phyloP scores from a whole-genome alignment of 2,888 invertebrate genomes.

The Zonitis immaculata region DNA sequence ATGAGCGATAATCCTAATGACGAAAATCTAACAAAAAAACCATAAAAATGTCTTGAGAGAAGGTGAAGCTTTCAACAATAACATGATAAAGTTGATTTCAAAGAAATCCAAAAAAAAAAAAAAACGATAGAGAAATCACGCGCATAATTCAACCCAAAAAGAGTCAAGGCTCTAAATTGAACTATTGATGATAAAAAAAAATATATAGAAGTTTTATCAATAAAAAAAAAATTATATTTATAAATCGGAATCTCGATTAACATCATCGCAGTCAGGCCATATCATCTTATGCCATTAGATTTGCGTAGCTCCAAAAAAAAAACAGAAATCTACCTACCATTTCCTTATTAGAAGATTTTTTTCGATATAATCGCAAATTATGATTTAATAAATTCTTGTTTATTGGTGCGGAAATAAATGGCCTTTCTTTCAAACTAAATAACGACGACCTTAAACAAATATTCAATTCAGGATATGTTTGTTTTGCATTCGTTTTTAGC shows the following conservation, averaged over 20 bases:
- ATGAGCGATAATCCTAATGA: too few species aligned
- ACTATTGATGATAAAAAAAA: not conserved
- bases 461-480: constrained; percentile 16
- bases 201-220: not conserved
- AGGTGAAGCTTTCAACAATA: constrained; percentile 1
- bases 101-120: not conserved
- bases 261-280: not conserved
- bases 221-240: not conserved
- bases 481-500: constrained; percentile 15
- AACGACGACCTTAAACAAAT: not conserved
- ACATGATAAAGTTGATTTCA: not conserved
- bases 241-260: not conserved
- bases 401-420: not conserved
- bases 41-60: constrained; percentile 1
- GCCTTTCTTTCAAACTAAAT: not conserved
- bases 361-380: too few species aligned
- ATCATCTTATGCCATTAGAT: too few species aligned
- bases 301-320: too few species aligned
- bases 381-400: not conserved
- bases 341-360: too few species aligned
- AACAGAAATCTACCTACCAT: too few species aligned
- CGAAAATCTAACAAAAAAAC: too few species aligned
- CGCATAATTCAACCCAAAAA: not conserved
- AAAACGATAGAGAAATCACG: not conserved
- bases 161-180: not conserved